Base-by-base conservation (phyloP, 2,797 vertebrate genomes). In the Arnoldichthys spilopterus region DNA sequence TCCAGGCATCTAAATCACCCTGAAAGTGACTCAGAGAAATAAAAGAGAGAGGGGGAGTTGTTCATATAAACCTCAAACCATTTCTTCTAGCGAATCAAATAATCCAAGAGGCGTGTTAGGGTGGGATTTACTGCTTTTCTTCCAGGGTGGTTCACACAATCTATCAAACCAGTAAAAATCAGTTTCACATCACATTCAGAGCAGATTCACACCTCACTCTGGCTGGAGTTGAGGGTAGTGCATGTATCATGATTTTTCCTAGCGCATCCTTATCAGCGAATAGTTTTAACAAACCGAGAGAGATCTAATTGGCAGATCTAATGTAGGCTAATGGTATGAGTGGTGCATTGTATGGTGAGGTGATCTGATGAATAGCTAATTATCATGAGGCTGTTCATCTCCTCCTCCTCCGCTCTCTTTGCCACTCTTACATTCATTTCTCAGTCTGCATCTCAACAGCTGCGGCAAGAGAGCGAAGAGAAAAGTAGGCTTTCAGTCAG, bases 241-340 rank as follows among this genome's bases (percentile, higher is more conserved):
- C 22, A 28, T 3, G 5, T 47, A 3, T 24, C 13, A 0, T 68
- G 16, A 49, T 13, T 30, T 49, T 49, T 68, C 16, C 7, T 16
- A 8, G 59, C 30, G 2, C 2, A 18, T 11, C 47, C 15, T 30
- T 49, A 68, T 49, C 45, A 49, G 66, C 51, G 30, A 68, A 68
- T 49, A 24, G 26, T 49, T 51, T 68, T 15, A 68, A 68, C 43
- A 49, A 49, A 51, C 47, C 43, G 26, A 30, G 51, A 62, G 28
- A 32, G 28, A 34, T 62, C 28, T 32, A 62, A 34, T 62, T 62
- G 28, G 16, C 59, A 32, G 30, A 34, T 62, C 15, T 62, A 32
- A 26, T 47, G 64, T 67, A 47, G 66, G 43, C 66, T 49, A 68
- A 68, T 26, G 18, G 5, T 49, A 26, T 49, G 16, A 62, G 59